Evolutionary conservation across 2,797 vertebrate species (phyloP).

Genomic region (Crax fasciolata): DNA sequence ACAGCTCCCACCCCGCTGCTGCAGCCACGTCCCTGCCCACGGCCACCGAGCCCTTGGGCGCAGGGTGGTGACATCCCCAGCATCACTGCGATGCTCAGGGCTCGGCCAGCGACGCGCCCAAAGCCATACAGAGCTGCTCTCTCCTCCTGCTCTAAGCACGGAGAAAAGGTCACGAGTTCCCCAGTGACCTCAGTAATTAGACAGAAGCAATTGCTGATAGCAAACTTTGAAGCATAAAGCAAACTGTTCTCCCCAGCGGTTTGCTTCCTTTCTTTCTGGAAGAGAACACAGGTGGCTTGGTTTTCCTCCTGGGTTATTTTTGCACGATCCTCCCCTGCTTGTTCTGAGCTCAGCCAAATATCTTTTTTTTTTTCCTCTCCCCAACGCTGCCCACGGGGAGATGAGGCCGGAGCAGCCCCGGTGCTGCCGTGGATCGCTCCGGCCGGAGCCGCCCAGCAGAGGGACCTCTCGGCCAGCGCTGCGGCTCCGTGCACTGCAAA

Average conservation of each 20-base stretch:
- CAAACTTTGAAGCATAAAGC: background rate
- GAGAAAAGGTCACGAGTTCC: background rate
- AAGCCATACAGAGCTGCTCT: background rate
- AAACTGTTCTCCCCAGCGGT: background rate
- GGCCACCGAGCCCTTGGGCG: constrained; percentile 49
- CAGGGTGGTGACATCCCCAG: constrained; percentile 57
- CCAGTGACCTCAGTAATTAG: background rate
- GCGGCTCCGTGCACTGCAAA: background rate
- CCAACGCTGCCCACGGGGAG: background rate
- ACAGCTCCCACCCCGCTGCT: constrained; percentile 52
- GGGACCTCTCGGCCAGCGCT: constrained; percentile 69
- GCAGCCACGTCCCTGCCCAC: constrained; percentile 17
- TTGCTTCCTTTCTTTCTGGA: background rate
- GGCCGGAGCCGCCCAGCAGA: constrained; percentile 50
- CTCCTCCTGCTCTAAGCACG: background rate
- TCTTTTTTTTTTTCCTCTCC: no score
- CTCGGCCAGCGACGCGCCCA: rapidly evolving
- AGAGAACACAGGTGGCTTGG: background rate
- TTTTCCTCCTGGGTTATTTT: background rate
- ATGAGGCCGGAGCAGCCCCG: background rate
- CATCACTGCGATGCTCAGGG: background rate
- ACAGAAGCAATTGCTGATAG: background rate
- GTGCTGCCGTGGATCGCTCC: no score
- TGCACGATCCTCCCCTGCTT: background rate
- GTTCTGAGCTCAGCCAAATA: background rate